Base-by-base conservation (phyloP, 2,113 vertebrate species). In the Ibidorhyncha struthersii region DNA sequence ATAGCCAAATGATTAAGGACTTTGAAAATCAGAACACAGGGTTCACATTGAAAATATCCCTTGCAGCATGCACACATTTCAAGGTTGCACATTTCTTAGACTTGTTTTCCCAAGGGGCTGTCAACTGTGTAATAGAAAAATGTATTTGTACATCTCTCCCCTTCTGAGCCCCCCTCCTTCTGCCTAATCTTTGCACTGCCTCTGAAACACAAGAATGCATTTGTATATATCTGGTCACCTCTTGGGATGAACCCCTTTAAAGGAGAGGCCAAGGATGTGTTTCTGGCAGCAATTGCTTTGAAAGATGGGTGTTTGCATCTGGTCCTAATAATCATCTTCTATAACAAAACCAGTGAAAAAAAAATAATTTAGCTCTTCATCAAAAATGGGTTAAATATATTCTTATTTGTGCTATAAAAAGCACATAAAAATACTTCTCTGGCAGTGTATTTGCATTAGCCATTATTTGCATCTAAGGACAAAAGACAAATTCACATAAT, bases 401-500 rank as follows among this genome's bases (percentile, higher is more conserved):
- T 82, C 40, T 55, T 72, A 56, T 53, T 69, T 12, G 30, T 82
- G 29, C 84, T 47, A 62, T 61, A 90, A 92, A 95, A 92, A 84
- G 65, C 82, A 91, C 43, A 79, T 85, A 71, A 95, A 67, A 89
- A 88, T 92, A 96, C 90, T 93, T 97, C 78, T 82, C 23, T 32
- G 56, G 88, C 62, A 78, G 82, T 93, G 93, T 73, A 84, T 95
- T 93, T 96, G 93, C 90, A n/a, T 81, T 95, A 95, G 47, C 89
- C 76, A 89, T 90, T 90, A 92, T 94, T 82, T 83, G 72, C 91
- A 86, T 90, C 88, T 87, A 82, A 93, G 94, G 94, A 94, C 90
- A 93, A 95, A 97, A 93, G 97, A 94, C 89, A 94, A 78, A 86
- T 95, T 95, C 89, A 77, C 49, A 34, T 89, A 90, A 94, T 97